A percentile compares a stretch with the other conserved stretches of the same genome.
Conservation (phyloP, 2,888 invertebrate genomes). For the Cosmia trapezina region DNA sequence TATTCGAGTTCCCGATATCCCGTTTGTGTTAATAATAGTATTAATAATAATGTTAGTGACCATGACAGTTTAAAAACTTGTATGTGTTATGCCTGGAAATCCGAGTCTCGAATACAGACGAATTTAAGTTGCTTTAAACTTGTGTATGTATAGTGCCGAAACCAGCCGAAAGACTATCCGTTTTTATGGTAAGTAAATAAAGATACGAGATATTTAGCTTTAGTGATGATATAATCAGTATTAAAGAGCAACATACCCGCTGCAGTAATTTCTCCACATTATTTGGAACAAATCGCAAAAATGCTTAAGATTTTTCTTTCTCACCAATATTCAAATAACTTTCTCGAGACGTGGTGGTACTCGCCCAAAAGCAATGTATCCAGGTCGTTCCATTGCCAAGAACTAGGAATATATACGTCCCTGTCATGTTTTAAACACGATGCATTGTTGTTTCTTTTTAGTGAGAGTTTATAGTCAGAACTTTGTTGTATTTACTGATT, state of each 20-base stretch:
- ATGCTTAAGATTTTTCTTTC: neutral
- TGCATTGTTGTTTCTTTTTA: slow-evolving; percentile 20
- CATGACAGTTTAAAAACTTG: too few species aligned
- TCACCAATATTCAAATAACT: slow-evolving; percentile 33
- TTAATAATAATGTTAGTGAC: too few species aligned
- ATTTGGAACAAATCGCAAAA: neutral
- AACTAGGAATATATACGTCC: slow-evolving; percentile 31
- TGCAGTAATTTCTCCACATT: neutral
- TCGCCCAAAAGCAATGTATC: slow-evolving; percentile 19
- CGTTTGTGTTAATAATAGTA: too few species aligned
- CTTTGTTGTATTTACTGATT: slow-evolving; percentile 26
- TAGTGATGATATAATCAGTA: neutral
- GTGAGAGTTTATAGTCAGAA: slow-evolving; percentile 8
- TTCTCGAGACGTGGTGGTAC: neutral
- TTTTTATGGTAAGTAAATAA: neutral
- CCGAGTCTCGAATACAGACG: too few species aligned
- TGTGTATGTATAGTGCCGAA: too few species aligned
- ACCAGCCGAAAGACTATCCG: too few species aligned
- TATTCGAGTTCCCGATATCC: too few species aligned
- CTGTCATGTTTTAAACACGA: slow-evolving; percentile 36
- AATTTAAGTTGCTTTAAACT: too few species aligned
- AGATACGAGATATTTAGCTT: neutral
- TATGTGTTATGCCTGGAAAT: too few species aligned
- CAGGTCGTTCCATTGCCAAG: slow-evolving; percentile 38
- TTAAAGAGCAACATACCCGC: neutral